These are phyloP conservation scores for Drosophila pseudoobscura DNA, from an alignment of 1,140 invertebrate species.

Conservation along the genomic window DNA sequence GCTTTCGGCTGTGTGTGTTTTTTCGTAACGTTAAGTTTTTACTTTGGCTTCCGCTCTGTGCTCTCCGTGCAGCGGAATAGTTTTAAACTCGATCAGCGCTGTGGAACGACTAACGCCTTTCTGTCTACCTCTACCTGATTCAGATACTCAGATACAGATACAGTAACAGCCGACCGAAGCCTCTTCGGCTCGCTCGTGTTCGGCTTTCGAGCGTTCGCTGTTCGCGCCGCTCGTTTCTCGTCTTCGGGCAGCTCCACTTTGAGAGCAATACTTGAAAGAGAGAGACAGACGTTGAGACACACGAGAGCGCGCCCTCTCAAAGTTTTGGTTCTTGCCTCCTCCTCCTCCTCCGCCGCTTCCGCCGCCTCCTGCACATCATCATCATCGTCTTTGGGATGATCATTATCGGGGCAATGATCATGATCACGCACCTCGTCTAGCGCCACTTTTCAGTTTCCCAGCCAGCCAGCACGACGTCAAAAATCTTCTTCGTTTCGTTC, in stretches of 20 bases:
- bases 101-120: conserved; percentile 83
- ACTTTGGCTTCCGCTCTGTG: conserved; percentile 46
- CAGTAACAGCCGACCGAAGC: conserved; percentile 24
- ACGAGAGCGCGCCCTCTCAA: conserved; percentile 15
- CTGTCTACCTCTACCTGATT: conserved; percentile 83
- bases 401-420: conserved; percentile 20
- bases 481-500: conserved; percentile 28
- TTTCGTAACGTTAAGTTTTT: conserved; percentile 37
- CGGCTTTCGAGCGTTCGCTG: conserved; percentile 13
- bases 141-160: conserved; percentile 57
- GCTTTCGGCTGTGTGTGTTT: background rate
- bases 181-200: conserved; percentile 6
- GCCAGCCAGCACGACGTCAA: conserved; percentile 48
- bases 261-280: conserved; percentile 3
- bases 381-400: conserved; percentile 1
- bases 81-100: conserved; percentile 83
- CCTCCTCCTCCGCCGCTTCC: background rate
- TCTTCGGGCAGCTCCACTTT: conserved; percentile 9
- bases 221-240: conserved; percentile 8
- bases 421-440: conserved; percentile 35
- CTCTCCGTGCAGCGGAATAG: conserved; percentile 62
- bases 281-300: no score
- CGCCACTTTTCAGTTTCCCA: conserved; percentile 43
- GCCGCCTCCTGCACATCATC: background rate
- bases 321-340: conserved; percentile 7